Conservation (phyloP, 1,140 invertebrate species). For the Drosophila virilis region DNA sequence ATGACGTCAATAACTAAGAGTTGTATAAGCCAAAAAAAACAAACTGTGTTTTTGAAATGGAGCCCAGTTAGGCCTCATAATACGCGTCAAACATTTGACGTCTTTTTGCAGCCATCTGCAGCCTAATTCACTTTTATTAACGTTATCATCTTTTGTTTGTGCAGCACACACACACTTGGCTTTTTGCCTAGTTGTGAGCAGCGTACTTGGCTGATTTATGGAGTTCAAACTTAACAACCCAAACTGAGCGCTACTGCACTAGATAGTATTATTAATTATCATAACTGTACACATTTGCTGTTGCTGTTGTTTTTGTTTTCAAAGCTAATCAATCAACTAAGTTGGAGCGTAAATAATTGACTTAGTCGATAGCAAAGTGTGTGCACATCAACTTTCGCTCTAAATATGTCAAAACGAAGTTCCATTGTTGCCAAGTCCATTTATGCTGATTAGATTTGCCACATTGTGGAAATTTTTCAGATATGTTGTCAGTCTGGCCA, state of each 20-base stretch:
- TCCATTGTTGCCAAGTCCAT: conserved; percentile 7
- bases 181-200: conserved; percentile 26
- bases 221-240: conserved; percentile 16
- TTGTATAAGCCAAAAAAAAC: conserved; percentile 11
- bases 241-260: conserved; percentile 5
- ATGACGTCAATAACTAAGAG: conserved; percentile 45
- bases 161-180: conserved; percentile 13
- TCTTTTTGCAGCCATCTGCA: conserved; percentile 28
- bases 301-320: background rate
- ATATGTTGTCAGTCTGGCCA: conserved; percentile 14
- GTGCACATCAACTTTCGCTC: conserved; percentile 16
- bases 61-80: conserved; percentile 11
- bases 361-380: conserved; percentile 20
- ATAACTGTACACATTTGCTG: background rate
- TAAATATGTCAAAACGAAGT: conserved; percentile 17
- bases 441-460: conserved; percentile 40
- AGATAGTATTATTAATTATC: conserved; percentile 8
- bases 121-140: conserved; percentile 37
- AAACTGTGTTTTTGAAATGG: conserved; percentile 7
- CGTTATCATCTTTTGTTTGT: conserved; percentile 40
- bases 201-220: conserved; percentile 24
- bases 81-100: conserved; percentile 16
- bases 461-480: conserved; percentile 12
- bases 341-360: conserved; percentile 34
- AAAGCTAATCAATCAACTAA: conserved; percentile 42